Base-by-base conservation (phyloP, 2,888 invertebrate genomes). In the Diarsia rubi region DNA sequence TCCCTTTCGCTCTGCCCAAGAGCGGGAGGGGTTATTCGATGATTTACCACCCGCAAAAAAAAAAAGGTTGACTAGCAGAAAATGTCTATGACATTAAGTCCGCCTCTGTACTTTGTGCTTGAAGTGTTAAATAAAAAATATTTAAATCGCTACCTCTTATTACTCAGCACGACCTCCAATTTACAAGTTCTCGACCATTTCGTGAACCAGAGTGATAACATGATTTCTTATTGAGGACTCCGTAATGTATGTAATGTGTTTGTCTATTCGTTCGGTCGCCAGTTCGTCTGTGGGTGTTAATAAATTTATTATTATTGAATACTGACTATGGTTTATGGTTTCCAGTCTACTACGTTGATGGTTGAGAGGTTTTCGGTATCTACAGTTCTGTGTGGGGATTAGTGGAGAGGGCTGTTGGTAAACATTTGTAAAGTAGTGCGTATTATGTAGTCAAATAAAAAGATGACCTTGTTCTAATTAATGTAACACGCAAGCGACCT, bases 161-260 rank as follows among this genome's bases (percentile, higher is more conserved):
- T 31, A 27, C 83, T 89, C 79, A 73, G 24, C 69, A 83, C 84
- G 78, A 16, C 19, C 57, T n/a, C 60, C 42, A 57, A 68, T 69
- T 60, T 47, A 68, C 73, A 84, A 82, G 73, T 88, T 88, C 83
- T 80, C 79, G 84, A 87, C 78, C 85, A 88, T 85, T 83, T 86
- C 79, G 78, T 79, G 86, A 86, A 78, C 78, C 83, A 85, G 90
- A 90, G 89, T 90, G 88, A 79, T 88, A 89, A 89, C 89, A 87
- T 90, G 90, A 91, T 91, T 90, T 91, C 89, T 90, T 91, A 91
- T 91, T 92, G 90, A 91, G 88, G 88, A 88, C 83, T 78, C 54
- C 47, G 79, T 89, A 88, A 89, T 87, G 87, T 87, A 88, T 84
- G 87, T 88, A 88, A 91, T 86, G 86, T 88, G 86, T 88, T 91